Evolutionary conservation across 2,113 vertebrate genomes (phyloP).

Genomic region (Lophotis ruficrista): DNA sequence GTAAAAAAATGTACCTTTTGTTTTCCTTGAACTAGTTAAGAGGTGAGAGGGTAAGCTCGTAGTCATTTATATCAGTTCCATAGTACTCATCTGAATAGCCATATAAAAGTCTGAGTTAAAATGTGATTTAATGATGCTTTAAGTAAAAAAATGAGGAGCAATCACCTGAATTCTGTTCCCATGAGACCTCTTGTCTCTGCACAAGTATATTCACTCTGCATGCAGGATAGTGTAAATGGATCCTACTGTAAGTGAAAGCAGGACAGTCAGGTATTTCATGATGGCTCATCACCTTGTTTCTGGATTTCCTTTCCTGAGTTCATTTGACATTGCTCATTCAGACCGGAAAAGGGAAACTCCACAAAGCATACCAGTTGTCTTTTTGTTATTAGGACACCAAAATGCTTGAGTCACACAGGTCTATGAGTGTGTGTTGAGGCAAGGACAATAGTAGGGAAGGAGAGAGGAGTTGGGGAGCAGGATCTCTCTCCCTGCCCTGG

Average conservation of each 20-base stretch:
- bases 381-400: not conserved
- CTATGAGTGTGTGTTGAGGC: not conserved
- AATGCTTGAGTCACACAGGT: not conserved
- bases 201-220: not conserved
- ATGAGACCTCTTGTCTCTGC: not conserved
- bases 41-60: not conserved
- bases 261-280: not conserved
- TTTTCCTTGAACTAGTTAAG: not conserved
- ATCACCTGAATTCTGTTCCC: not conserved
- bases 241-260: not conserved
- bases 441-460: not conserved
- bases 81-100: not conserved
- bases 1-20: not conserved
- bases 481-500: not conserved
- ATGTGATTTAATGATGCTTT: not conserved
- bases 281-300: not conserved
- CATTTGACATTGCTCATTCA: not conserved
- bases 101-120: not conserved
- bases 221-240: not conserved
- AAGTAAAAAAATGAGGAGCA: not conserved
- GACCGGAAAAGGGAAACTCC: not conserved
- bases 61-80: not conserved
- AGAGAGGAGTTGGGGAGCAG: not conserved
- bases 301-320: not conserved
- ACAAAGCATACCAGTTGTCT: not conserved